Percentiles rank a stretch among this genome's conserved stretches.
Conservation (phyloP, 1,140 invertebrate genomes). For the Ectropis grisescens region DNA sequence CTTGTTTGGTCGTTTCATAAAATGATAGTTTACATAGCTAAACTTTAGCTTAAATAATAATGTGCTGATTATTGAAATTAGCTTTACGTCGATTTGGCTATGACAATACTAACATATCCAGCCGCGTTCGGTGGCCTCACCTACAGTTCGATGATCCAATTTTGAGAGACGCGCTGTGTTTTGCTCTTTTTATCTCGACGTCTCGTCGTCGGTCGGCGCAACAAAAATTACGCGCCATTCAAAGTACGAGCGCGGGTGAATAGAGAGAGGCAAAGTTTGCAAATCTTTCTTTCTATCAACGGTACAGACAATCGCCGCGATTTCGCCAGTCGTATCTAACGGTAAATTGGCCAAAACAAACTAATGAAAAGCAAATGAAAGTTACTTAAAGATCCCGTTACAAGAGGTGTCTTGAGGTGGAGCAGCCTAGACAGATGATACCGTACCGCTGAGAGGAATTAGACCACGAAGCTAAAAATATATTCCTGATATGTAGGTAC, state of each 20-base stretch:
- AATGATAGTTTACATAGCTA: too few relatives aligned
- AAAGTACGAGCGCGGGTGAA: constrained; percentile 20
- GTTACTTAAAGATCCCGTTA: constrained; percentile 27
- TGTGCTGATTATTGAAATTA: too few relatives aligned
- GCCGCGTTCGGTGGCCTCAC: constrained; percentile 48
- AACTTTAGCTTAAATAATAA: too few relatives aligned
- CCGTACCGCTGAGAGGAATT: too few relatives aligned
- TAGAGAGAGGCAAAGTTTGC: constrained; percentile 17
- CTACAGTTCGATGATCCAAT: constrained; percentile 62
- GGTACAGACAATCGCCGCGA: constrained; percentile 14
- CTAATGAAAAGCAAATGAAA: constrained; percentile 37
- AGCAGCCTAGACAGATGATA: too few relatives aligned
- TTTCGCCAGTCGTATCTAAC: constrained; percentile 18
- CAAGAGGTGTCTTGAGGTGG: constrained; percentile 2
- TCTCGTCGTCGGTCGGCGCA: constrained; percentile 9
- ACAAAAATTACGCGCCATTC: constrained; percentile 45
- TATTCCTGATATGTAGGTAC: too few relatives aligned
- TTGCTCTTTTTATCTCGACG: constrained; percentile 40
- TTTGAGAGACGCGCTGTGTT: constrained; percentile 46
- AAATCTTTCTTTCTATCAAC: constrained; percentile 23
- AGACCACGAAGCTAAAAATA: too few relatives aligned
- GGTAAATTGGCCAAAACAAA: constrained; percentile 35
- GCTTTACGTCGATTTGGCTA: too few relatives aligned
- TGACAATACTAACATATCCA: too few relatives aligned
- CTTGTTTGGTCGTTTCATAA: too few relatives aligned